Evolutionary conservation across 2,113 vertebrate genomes (phyloP).

Genomic region (Corythaeola cristata): DNA sequence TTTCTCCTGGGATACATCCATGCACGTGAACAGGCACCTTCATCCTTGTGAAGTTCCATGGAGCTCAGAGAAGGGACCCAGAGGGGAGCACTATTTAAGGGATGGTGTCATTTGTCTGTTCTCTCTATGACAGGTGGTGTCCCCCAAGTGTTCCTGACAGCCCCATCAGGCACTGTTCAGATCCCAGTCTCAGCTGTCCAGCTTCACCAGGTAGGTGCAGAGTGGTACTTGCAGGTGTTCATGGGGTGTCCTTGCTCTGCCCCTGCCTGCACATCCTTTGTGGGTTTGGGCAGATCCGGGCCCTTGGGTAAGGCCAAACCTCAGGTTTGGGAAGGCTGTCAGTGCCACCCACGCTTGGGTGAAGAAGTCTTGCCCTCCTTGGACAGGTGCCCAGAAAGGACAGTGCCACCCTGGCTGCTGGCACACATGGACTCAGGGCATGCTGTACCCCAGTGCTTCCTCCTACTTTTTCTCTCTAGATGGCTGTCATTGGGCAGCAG

Average conservation of each 20-base stretch:
- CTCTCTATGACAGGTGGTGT: conserved; percentile 80
- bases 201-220: conserved; percentile 91
- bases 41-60: not conserved
- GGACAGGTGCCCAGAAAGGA: not conserved
- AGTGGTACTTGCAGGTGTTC: not conserved
- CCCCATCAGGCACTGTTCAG: conserved; percentile 92
- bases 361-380: not conserved
- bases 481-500: conserved; percentile 97
- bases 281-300: not conserved
- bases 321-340: not conserved
- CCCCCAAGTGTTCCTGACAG: conserved; percentile 95
- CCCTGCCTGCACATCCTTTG: not conserved
- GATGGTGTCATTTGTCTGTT: not conserved
- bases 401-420: not conserved
- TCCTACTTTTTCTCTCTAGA: conserved; percentile 77
- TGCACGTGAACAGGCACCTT: not conserved
- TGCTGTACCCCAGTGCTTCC: not conserved
- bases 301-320: not conserved
- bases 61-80: not conserved
- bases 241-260: not conserved
- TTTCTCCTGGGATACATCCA: not conserved
- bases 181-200: conserved; percentile 97
- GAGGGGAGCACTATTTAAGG: not conserved
- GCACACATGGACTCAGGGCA: rapidly evolving
- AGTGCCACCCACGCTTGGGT: not conserved